Evolutionary conservation across 2,888 invertebrate genomes (phyloP).

Genomic region (Caenorhabditis sp.): DNA sequence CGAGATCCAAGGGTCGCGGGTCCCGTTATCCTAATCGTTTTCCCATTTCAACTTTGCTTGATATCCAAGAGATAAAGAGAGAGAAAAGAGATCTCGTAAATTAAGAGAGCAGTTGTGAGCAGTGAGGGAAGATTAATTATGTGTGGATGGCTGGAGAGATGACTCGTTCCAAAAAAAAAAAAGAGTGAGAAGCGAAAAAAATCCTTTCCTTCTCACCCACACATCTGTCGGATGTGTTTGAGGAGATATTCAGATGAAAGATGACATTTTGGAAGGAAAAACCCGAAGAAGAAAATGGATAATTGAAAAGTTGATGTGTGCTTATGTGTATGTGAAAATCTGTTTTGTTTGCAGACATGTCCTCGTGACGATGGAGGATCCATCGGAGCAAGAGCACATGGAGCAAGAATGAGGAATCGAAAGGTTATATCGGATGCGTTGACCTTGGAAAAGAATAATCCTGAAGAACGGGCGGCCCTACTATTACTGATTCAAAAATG

Average conservation of each 20-base stretch:
- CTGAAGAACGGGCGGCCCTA: too few species aligned
- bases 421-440: constrained; percentile 37
- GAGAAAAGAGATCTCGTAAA: constrained; percentile 44
- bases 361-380: constrained; percentile 21
- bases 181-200: constrained; percentile 3
- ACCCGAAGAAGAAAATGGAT: constrained; percentile 35
- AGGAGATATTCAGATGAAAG: constrained; percentile 10
- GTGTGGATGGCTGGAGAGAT: neutral
- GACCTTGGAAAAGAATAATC: too few species aligned
- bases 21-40: constrained; percentile 50
- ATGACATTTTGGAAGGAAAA: constrained; percentile 2
- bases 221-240: constrained; percentile 44
- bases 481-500: neutral
- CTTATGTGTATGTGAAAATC: constrained; percentile 19
- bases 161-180: constrained; percentile 5
- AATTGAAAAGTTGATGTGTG: constrained; percentile 60
- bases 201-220: constrained; percentile 20
- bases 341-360: constrained; percentile 44
- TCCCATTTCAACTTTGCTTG: neutral
- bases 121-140: constrained; percentile 26
- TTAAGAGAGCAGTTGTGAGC: neutral
- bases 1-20: neutral
- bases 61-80: neutral
- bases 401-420: constrained; percentile 4
- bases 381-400: constrained; percentile 23